Percentiles rank a stretch among this genome's conserved stretches.
phyloP scores from a whole-genome alignment of 2,888 invertebrate genomes.

The Schizotus pectinicornis region DNA sequence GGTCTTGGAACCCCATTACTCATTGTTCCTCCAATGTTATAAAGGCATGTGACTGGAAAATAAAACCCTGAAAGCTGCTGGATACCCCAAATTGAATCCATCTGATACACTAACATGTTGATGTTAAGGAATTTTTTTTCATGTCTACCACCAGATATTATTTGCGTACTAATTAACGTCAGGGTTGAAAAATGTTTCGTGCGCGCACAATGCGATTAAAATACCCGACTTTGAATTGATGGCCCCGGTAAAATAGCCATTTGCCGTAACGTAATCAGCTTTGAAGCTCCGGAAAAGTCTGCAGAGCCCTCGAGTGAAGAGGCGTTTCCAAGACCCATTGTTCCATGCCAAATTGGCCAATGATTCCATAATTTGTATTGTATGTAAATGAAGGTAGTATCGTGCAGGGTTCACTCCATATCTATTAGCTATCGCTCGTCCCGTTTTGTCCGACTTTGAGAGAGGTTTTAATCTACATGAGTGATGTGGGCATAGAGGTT shows the following conservation, averaged over 20 bases:
- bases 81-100: too few species aligned
- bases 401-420: conserved; percentile 21
- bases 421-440: conserved; percentile 27
- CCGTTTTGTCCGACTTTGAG: conserved; percentile 13
- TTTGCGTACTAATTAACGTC: too few species aligned
- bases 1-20: too few species aligned
- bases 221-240: too few species aligned
- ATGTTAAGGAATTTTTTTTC: too few species aligned
- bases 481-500: conserved; percentile 22
- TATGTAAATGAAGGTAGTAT: conserved; percentile 33
- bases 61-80: too few species aligned
- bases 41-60: too few species aligned
- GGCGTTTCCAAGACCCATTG: conserved; percentile 18
- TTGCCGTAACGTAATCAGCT: conserved; percentile 20
- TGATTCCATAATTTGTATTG: conserved; percentile 37
- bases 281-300: conserved; percentile 14
- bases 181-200: too few species aligned
- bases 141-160: too few species aligned
- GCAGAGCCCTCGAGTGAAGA: conserved; percentile 17
- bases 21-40: too few species aligned
- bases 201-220: too few species aligned
- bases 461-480: conserved; percentile 30
- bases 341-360: conserved; percentile 32
- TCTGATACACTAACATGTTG: too few species aligned
- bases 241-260: conserved; percentile 8